Evolutionary conservation across 30 jellyfish, hydroid and myxozoan genomes (phyloP).

Genomic region (Hydra vulgaris): DNA sequence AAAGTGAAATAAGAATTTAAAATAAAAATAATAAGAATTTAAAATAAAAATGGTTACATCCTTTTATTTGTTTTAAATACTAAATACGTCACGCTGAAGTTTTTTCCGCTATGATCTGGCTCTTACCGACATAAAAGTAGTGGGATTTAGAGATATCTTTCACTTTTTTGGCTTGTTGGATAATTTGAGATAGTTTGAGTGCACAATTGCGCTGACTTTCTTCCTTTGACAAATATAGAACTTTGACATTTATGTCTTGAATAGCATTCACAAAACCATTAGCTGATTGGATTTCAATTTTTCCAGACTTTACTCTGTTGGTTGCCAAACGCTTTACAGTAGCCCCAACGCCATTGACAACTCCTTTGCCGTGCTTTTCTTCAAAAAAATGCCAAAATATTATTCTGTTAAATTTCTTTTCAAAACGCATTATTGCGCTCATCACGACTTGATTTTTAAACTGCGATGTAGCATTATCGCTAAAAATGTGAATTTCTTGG

Average conservation of each 20-base stretch:
- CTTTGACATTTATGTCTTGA: neutral
- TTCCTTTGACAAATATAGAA: neutral
- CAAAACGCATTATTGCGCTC: neutral
- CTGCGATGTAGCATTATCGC: neutral
- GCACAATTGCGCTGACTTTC: neutral
- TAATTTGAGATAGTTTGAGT: neutral
- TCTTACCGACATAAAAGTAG: neutral
- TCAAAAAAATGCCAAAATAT: neutral
- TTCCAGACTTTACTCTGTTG: neutral
- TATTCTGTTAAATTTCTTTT: neutral
- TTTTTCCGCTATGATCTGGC: neutral
- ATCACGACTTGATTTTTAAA: neutral
- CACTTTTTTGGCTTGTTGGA: neutral
- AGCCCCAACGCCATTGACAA: neutral
- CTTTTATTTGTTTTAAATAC: neutral
- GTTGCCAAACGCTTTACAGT: neutral
- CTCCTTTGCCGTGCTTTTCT: neutral
- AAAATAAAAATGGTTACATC: neutral
- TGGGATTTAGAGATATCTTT: neutral
- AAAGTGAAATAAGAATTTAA: no score
- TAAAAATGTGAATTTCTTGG: neutral
- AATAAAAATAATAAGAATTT: no score
- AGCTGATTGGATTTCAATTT: neutral
- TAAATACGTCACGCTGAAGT: neutral
- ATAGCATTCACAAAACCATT: neutral